Evolutionary conservation across 2,888 invertebrate species (phyloP).

Genomic region (Heliconius hortense): DNA sequence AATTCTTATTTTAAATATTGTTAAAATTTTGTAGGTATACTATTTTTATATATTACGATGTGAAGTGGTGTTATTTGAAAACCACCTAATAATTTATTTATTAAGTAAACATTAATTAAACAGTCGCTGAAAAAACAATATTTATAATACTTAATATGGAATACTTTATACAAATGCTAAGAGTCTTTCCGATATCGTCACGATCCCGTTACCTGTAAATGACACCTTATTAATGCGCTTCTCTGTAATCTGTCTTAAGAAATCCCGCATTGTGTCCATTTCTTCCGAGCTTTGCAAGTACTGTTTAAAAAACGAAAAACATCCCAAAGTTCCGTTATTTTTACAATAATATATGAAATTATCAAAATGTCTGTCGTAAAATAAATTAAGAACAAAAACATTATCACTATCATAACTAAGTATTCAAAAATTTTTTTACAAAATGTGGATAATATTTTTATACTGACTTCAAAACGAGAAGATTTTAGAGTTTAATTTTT

Average conservation of each 20-base stretch:
- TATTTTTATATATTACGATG: too few relatives aligned
- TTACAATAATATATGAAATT: slow-evolving; percentile 9
- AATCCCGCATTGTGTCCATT: slow-evolving; percentile 75
- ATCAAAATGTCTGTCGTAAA: background rate
- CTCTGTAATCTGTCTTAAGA: slow-evolving; percentile 78
- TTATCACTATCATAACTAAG: too few relatives aligned
- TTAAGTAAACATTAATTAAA: too few relatives aligned
- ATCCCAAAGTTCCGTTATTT: slow-evolving; percentile 28
- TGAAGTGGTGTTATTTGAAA: too few relatives aligned
- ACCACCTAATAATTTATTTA: too few relatives aligned
- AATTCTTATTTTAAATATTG: too few relatives aligned
- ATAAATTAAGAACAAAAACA: background rate
- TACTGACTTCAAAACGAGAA: background rate
- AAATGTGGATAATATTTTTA: background rate
- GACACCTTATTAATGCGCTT: slow-evolving; percentile 68
- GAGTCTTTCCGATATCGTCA: slow-evolving; percentile 9
- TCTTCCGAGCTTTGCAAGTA: slow-evolving; percentile 61
- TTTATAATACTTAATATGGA: too few relatives aligned
- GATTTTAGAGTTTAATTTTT: background rate
- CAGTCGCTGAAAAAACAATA: too few relatives aligned
- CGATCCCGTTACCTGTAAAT: slow-evolving; percentile 52
- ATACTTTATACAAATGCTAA: background rate
- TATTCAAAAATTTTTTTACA: too few relatives aligned
- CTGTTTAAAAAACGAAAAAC: slow-evolving; percentile 36
- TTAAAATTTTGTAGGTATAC: too few relatives aligned